phyloP scores from a whole-genome alignment of 2,113 vertebrate species.

The Clarias magur region DNA sequence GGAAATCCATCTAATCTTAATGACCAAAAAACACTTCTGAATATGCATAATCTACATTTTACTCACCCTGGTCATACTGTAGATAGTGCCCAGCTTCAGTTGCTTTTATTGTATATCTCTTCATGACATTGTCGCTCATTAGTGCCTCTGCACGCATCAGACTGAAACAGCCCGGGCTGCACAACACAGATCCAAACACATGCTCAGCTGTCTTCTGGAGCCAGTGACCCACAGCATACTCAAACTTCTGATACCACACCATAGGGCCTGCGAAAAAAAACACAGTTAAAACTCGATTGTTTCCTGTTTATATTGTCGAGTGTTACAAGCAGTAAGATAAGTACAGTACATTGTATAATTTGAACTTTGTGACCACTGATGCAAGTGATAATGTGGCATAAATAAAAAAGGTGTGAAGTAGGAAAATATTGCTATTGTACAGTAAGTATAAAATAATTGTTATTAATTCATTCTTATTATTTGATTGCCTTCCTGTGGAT shows the following conservation, averaged over 20 bases:
- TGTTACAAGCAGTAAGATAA: too few species aligned
- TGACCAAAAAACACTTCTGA: too few species aligned
- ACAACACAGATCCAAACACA: constrained; percentile 71
- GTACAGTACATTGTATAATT: too few species aligned
- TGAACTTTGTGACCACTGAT: too few species aligned
- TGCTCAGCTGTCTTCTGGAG: constrained; percentile 76
- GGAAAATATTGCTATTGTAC: too few species aligned
- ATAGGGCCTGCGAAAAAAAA: constrained; percentile 65
- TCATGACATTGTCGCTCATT: constrained; percentile 76
- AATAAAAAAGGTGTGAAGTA: too few species aligned
- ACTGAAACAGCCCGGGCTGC: constrained; percentile 76
- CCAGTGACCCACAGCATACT: constrained; percentile 75
- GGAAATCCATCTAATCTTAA: too few species aligned
- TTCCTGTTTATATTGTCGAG: background rate
- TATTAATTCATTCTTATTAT: too few species aligned
- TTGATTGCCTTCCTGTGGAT: too few species aligned
- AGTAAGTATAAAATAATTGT: too few species aligned
- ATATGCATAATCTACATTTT: too few species aligned
- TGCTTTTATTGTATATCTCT: constrained; percentile 68
- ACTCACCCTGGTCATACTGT: constrained; percentile 70
- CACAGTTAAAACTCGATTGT: background rate
- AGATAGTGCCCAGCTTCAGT: constrained; percentile 63
- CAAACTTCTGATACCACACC: constrained; percentile 80
- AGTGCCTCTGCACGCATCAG: constrained; percentile 71
- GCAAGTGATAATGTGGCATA: too few species aligned